Conservation (phyloP, 2,113 vertebrate species). For the Ammodytes marinus region DNA sequence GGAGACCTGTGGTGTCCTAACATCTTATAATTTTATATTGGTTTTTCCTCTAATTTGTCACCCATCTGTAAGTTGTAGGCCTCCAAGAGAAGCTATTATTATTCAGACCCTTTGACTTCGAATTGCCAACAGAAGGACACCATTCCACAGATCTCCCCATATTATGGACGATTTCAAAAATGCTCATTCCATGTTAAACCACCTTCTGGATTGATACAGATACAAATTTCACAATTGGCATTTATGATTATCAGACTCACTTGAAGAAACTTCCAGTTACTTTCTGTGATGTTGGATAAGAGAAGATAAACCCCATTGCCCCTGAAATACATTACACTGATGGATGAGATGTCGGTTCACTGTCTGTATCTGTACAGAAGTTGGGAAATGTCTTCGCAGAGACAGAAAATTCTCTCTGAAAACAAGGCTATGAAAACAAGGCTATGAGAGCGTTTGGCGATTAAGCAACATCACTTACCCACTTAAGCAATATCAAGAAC, state of each 20-base stretch:
- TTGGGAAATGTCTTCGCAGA: not conserved
- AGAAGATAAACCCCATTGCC: not conserved
- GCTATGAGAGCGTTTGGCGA: not conserved
- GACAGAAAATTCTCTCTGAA: not conserved
- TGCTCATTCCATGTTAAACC: not conserved
- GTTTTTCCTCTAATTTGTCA: no score
- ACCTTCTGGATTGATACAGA: not conserved
- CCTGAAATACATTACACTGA: not conserved
- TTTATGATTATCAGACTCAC: not conserved
- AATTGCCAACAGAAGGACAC: not conserved
- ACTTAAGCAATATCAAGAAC: not conserved
- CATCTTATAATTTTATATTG: no score
- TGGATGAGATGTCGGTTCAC: not conserved
- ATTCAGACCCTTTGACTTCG: not conserved
- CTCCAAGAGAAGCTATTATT: not conserved
- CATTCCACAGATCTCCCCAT: not conserved
- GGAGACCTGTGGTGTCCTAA: not conserved
- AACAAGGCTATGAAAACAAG: not conserved
- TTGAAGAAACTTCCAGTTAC: no score
- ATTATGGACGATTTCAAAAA: no score
- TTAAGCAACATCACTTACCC: accelerated
- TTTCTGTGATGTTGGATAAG: not conserved
- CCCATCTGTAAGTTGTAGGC: not conserved
- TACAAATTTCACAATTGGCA: not conserved
- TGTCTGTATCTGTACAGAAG: not conserved